Evolutionary conservation across 2,888 invertebrate genomes (phyloP).

Genomic region (Dioctria linearis): DNA sequence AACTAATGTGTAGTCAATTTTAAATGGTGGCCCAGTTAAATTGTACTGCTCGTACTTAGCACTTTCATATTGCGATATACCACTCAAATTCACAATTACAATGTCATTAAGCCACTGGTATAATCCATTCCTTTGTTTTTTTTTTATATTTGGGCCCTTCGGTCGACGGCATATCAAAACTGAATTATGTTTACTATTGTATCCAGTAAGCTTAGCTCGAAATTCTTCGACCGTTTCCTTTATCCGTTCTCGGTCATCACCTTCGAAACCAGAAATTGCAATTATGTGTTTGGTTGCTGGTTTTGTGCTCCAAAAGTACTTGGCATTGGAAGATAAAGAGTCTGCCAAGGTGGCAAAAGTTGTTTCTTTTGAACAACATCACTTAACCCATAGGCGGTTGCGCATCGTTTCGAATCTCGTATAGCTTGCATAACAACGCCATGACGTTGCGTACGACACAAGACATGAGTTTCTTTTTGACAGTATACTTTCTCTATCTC

Average conservation of each 20-base stretch:
- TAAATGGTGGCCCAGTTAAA: slow-evolving; percentile 82
- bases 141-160: slow-evolving; percentile 90
- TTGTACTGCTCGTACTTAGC: slow-evolving; percentile 92
- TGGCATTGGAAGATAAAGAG: slow-evolving; percentile 90
- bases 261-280: slow-evolving; percentile 90
- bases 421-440: slow-evolving; percentile 90
- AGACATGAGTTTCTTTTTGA: slow-evolving; percentile 90
- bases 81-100: slow-evolving; percentile 88
- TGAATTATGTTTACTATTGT: slow-evolving; percentile 85
- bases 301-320: slow-evolving; percentile 76
- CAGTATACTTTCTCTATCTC: slow-evolving; percentile 90
- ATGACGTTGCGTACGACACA: slow-evolving; percentile 92
- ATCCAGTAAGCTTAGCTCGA: slow-evolving; percentile 87
- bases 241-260: slow-evolving; percentile 86
- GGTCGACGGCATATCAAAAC: slow-evolving; percentile 84
- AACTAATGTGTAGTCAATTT: slow-evolving; percentile 90
- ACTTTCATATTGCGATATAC: slow-evolving; percentile 84
- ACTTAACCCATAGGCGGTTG: slow-evolving; percentile 91
- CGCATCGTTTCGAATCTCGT: slow-evolving; percentile 79
- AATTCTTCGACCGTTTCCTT: slow-evolving; percentile 88
- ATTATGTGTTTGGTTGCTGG: slow-evolving; percentile 86
- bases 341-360: slow-evolving; percentile 93
- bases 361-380: slow-evolving; percentile 90
- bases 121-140: slow-evolving; percentile 94
- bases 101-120: slow-evolving; percentile 95